Evolutionary conservation across 2,888 invertebrate species (phyloP), one percentile per base, ranked within the genome.

Genomic region (Alsophila aescularia): DNA sequence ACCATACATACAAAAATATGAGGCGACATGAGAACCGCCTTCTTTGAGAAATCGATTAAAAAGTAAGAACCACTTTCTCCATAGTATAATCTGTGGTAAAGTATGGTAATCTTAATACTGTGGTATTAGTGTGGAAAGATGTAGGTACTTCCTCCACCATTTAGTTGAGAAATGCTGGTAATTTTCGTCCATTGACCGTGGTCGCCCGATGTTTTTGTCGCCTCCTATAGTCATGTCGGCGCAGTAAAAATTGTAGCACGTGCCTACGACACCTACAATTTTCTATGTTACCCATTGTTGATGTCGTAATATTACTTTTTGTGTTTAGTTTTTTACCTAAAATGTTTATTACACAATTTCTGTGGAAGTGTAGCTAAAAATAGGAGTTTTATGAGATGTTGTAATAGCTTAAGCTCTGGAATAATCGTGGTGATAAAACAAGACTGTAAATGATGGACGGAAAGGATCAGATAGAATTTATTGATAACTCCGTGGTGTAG

Each of bases 181-280:
- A 79, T 77, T 77, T 83, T 81, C 75, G 86, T 83, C 79, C 86
- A 71, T 81, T 85, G 85, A 83, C 85, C 84, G 81, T 76, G 64
- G 64, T 73, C 74, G 65, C 63, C 56, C 60, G 67, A 64, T 75
- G 78, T 81, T 84, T 83, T 85, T 85, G 81, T 80, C 72, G 74
- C 51, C 44, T 58, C 58, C 61, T 52, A n/a, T n/a, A 61, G 51
- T 55, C 54, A 54, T 62, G 57, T 51, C 41, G 68, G 58, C 60
- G 66, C 59, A 68, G 42, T 55, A 52, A 48, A 44, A 64, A 73
- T 70, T 67, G 72, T 60, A 61, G 72, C 77, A 77, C 81, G 78
- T 73, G 77, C 75, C 66, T 59, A 21, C 36, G 21, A 7, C n/a
- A n/a, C n/a, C 21, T 40, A 41, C 40, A 45, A 41, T 47, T 27